These are phyloP conservation scores for Carabus problematicus DNA, from an alignment of 2,888 invertebrate species.

Conservation along the genomic window DNA sequence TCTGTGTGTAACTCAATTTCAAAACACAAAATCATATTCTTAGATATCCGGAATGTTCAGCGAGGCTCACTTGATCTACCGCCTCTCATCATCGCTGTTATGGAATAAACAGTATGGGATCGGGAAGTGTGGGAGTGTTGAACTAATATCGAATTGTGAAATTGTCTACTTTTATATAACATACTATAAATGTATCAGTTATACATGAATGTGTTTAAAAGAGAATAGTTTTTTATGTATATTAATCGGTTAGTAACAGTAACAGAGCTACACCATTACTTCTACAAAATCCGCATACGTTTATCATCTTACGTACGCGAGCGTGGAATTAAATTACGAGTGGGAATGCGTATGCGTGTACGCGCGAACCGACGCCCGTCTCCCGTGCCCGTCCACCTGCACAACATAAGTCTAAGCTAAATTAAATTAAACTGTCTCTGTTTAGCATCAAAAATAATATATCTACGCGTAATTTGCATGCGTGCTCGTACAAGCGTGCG, in stretches of 20 bases:
- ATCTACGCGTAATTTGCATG: slow-evolving; percentile 55
- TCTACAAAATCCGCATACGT: slow-evolving; percentile 3
- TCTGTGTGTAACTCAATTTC: slow-evolving; percentile 46
- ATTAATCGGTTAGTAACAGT: not conserved
- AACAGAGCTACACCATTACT: not conserved
- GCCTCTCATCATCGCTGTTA: too few species aligned
- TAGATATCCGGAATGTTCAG: slow-evolving; percentile 21
- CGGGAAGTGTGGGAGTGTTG: too few species aligned
- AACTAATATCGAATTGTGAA: slow-evolving; percentile 43
- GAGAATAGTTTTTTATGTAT: not conserved
- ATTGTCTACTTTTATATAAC: too few species aligned
- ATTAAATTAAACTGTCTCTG: slow-evolving; percentile 60
- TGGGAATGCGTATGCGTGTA: not conserved
- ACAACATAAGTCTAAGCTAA: slow-evolving; percentile 44
- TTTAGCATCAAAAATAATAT: slow-evolving; percentile 58
- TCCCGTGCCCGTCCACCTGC: slow-evolving; percentile 29
- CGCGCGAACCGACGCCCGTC: not conserved
- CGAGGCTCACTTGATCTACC: too few species aligned
- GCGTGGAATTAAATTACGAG: slow-evolving; percentile 9
- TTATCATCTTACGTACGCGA: slow-evolving; percentile 10
- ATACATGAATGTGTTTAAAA: too few species aligned
- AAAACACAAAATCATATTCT: slow-evolving; percentile 47
- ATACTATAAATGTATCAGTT: too few species aligned
- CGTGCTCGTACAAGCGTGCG: slow-evolving; percentile 49
- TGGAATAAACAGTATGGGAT: too few species aligned